Evolutionary conservation across 2,888 invertebrate genomes (phyloP).

Genomic region (Heliconius cydno): DNA sequence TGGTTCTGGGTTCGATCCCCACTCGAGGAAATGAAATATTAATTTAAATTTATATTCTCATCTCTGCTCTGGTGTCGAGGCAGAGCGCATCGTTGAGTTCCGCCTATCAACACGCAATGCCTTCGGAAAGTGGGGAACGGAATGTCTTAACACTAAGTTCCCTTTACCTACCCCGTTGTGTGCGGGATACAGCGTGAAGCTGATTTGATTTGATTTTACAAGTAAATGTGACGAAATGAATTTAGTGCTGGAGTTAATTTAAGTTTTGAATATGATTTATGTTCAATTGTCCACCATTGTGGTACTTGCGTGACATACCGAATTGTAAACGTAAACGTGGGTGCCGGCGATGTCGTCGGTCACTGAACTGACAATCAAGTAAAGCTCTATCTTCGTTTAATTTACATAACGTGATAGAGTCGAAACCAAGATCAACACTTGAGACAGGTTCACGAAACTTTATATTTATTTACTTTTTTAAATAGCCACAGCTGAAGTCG

Average conservation of each 20-base stretch:
- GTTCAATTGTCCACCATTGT: slow-evolving; percentile 47
- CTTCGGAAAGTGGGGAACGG: no score
- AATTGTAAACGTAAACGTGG: slow-evolving; percentile 63
- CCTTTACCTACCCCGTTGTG: no score
- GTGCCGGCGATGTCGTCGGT: slow-evolving; percentile 59
- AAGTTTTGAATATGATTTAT: slow-evolving; percentile 27
- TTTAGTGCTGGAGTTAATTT: slow-evolving; percentile 3
- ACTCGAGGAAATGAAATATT: no score
- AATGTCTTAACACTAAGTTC: no score
- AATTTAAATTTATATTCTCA: no score
- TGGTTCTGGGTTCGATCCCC: no score
- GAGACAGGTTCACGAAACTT: slow-evolving; percentile 69
- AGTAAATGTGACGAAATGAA: not conserved
- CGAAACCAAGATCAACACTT: slow-evolving; percentile 73
- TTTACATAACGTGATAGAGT: slow-evolving; percentile 81
- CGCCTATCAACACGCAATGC: no score
- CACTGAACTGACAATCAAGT: slow-evolving; percentile 74
- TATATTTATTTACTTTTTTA: slow-evolving; percentile 58
- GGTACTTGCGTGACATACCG: slow-evolving; percentile 52
- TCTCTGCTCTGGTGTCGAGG: no score
- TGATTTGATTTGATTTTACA: no score
- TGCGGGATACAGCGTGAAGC: no score
- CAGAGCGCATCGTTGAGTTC: no score
- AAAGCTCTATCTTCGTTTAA: slow-evolving; percentile 73
- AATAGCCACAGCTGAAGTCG: slow-evolving; percentile 46